phyloP scores from a whole-genome alignment of 2,113 vertebrate genomes.

The Channa argus region DNA sequence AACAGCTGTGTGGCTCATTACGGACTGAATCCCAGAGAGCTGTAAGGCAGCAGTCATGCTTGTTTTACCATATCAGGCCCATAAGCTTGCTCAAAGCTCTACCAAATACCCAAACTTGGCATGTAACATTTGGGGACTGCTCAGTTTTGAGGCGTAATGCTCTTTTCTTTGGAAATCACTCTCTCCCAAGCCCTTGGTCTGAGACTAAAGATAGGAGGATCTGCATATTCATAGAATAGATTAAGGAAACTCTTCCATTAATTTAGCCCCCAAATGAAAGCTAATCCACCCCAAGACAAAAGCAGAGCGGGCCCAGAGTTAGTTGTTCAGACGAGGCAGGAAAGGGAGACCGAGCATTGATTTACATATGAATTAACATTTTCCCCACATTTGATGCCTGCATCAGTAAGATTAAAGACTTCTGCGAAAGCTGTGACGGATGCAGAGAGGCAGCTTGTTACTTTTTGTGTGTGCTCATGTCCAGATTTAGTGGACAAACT shows the following conservation, averaged over 20 bases:
- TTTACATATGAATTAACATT: conserved; percentile 78
- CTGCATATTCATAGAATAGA: conserved; percentile 77
- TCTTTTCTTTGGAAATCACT: conserved; percentile 56
- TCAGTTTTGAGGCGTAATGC: conserved; percentile 55
- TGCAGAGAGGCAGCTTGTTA: conserved; percentile 23
- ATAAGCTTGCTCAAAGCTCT: conserved; percentile 61
- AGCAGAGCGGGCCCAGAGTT: conserved; percentile 56
- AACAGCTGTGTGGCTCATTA: conserved; percentile 68
- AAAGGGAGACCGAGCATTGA: conserved; percentile 56
- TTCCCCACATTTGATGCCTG: conserved; percentile 59
- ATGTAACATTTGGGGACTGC: conserved; percentile 49
- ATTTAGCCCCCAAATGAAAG: conserved; percentile 74
- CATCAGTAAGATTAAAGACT: conserved; percentile 73
- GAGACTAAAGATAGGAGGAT: conserved; percentile 70
- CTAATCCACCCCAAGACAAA: conserved; percentile 79
- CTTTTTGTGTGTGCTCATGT: conserved; percentile 27
- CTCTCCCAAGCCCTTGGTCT: conserved; percentile 60
- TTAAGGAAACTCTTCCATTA: conserved; percentile 72
- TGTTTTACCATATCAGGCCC: conserved; percentile 61
- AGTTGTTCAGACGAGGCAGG: conserved; percentile 52
- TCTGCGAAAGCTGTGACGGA: conserved; percentile 29
- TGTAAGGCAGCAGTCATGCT: conserved; percentile 53
- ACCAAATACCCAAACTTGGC: conserved; percentile 63
- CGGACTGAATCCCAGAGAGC: conserved; percentile 51
- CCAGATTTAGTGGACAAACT: conserved; percentile 45